phyloP scores from a whole-genome alignment of 2,113 vertebrate genomes.

The Cyrtonyx montezumae region DNA sequence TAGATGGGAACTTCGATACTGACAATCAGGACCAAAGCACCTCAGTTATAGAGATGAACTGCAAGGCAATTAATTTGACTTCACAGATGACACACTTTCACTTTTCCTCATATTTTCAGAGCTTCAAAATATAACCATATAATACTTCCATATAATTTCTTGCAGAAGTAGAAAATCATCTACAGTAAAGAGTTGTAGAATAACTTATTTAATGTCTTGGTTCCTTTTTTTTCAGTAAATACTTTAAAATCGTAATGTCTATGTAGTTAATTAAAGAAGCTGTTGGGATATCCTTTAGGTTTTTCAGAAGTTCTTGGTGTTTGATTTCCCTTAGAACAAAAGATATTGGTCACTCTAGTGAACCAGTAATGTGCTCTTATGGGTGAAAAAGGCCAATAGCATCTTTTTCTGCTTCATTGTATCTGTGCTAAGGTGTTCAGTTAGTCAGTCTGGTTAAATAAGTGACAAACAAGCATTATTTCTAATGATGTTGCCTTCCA shows the following conservation, averaged over 20 bases:
- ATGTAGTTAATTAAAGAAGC: not conserved
- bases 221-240: not conserved
- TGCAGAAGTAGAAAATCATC: not conserved
- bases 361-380: not conserved
- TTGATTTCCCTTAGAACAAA: not conserved
- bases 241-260: not conserved
- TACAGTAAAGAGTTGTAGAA: not conserved
- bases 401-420: not conserved
- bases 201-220: not conserved
- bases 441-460: not conserved
- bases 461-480: fast-evolving
- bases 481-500: not conserved
- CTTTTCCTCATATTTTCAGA: not conserved
- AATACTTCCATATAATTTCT: not conserved
- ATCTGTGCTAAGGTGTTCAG: not conserved
- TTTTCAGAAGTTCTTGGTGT: not conserved
- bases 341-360: not conserved
- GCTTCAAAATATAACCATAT: not conserved
- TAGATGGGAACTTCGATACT: not conserved
- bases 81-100: not conserved
- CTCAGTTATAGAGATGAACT: not conserved
- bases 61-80: not conserved
- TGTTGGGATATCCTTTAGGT: not conserved
- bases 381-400: not conserved
- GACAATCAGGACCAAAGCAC: not conserved